Evolutionary conservation across 1,140 invertebrate genomes (phyloP).

Genomic region (Drepana arcuata): DNA sequence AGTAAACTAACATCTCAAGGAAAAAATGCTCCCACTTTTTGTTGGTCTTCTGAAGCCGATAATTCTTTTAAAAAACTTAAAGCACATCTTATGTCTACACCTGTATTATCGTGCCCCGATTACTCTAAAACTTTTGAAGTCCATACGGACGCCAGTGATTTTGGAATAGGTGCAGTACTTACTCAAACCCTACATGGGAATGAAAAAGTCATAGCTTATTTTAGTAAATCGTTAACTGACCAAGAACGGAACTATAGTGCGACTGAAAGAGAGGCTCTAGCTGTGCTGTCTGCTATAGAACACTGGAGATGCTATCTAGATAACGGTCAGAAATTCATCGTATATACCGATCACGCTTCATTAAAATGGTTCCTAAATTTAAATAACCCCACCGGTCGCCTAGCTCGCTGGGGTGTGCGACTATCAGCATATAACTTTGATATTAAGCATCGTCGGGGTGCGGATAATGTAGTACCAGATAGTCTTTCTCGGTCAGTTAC

Average conservation of each 20-base stretch:
- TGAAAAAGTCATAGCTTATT: neutral
- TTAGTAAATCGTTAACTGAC: neutral
- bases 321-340: neutral
- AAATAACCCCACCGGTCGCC: constrained; percentile 13
- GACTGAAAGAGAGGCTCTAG: neutral
- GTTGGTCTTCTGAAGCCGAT: neutral
- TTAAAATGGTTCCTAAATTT: constrained; percentile 18
- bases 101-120: neutral
- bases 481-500: constrained; percentile 6
- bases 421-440: constrained; percentile 15
- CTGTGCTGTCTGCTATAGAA: neutral
- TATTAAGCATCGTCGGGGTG: constrained; percentile 10
- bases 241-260: neutral
- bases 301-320: constrained; percentile 7
- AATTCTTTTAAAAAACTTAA: neutral
- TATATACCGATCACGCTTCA: constrained; percentile 11
- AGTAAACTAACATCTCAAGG: constrained; percentile 5
- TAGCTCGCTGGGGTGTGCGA: constrained; percentile 12
- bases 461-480: constrained; percentile 11
- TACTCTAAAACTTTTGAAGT: neutral
- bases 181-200: neutral
- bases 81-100: neutral
- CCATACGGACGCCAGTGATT: neutral
- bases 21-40: neutral
- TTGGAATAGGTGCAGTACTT: neutral